Percentiles rank a stretch among this genome's conserved stretches.
Conservation (phyloP, 2,797 vertebrate species). For the Silurus aristotelis region DNA sequence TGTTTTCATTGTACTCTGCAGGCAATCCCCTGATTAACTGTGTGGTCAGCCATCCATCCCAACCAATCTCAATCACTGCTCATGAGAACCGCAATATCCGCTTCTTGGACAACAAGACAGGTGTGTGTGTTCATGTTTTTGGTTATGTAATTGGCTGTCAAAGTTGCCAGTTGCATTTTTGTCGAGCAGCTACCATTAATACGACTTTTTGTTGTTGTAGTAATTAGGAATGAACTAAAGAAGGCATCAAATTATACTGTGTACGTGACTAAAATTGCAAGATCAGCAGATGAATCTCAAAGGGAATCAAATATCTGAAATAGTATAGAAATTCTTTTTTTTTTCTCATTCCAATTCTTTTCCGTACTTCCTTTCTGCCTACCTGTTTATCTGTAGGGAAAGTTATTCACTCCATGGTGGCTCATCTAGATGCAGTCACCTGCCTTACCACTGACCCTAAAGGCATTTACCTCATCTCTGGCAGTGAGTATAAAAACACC, state of each 20-base stretch:
- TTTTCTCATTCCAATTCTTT: neutral
- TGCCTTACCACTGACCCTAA: conserved; percentile 89
- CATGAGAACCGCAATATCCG: conserved; percentile 89
- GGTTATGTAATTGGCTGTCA: neutral
- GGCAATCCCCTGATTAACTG: conserved; percentile 86
- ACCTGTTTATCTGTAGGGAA: conserved; percentile 72
- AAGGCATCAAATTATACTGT: neutral
- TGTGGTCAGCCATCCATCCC: conserved; percentile 85
- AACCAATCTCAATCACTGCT: conserved; percentile 85
- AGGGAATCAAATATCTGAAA: neutral
- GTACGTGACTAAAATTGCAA: neutral
- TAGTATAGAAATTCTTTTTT: neutral
- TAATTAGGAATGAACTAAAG: neutral
- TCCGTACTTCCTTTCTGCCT: neutral
- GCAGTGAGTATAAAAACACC: conserved; percentile 77
- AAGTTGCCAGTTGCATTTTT: neutral
- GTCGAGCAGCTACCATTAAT: neutral
- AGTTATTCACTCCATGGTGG: conserved; percentile 89
- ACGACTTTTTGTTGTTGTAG: neutral
- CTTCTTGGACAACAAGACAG: conserved; percentile 88
- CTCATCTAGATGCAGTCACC: conserved; percentile 88
- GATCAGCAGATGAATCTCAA: neutral
- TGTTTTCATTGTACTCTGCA: conserved; percentile 56
- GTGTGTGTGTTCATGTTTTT: conserved; percentile 24
- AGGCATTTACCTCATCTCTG: conserved; percentile 89